Percentiles rank a stretch among this genome's conserved stretches.
Conservation (phyloP, 2,113 vertebrate species). For the Cephalopterus ornatus region DNA sequence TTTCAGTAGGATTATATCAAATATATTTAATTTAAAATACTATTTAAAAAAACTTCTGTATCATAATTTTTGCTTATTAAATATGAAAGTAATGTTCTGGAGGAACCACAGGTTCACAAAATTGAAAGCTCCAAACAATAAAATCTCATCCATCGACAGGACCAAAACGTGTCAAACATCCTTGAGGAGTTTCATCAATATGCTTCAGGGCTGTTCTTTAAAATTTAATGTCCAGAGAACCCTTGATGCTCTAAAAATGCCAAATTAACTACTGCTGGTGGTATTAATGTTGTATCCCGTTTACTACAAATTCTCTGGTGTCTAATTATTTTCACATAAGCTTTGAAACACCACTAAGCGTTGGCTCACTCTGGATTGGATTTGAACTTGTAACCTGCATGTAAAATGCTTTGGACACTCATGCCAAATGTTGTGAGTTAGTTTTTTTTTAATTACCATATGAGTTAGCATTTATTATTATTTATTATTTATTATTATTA, state of each 20-base stretch:
- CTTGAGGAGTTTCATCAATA: not conserved
- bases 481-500: not conserved
- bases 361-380: not conserved
- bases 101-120: not conserved
- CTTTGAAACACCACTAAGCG: not conserved
- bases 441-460: too few relatives aligned
- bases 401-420: not conserved
- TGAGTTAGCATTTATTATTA: not conserved
- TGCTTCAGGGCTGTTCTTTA: not conserved
- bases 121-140: not conserved
- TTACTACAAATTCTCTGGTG: not conserved
- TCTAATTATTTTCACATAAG: not conserved
- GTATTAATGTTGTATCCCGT: not conserved
- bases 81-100: not conserved
- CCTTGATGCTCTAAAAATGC: not conserved
- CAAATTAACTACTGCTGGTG: not conserved
- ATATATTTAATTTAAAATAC: not conserved
- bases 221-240: not conserved
- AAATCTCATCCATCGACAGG: not conserved
- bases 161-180: rapidly evolving
- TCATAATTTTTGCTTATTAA: not conserved
- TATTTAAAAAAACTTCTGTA: not conserved
- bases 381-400: not conserved
- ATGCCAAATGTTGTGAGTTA: not conserved
- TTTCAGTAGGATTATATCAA: not conserved